A percentile compares a stretch with the other conserved stretches of the same genome.
Conservation (phyloP, 2,113 vertebrate genomes). For the Mystacornis crossleyi region DNA sequence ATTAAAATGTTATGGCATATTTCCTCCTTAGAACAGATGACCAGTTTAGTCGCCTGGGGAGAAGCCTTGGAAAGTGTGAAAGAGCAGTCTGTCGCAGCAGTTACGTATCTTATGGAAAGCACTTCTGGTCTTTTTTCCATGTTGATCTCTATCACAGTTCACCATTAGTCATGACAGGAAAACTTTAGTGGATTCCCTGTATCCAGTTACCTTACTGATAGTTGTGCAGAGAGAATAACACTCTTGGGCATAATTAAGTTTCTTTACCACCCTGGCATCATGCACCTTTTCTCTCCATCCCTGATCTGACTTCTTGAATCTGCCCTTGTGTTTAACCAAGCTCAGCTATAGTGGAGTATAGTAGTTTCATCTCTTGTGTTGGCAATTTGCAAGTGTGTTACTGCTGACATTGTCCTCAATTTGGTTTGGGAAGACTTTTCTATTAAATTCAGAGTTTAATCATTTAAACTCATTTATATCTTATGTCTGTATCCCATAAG, state of each 20-base stretch:
- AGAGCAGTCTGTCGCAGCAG: not conserved
- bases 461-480: not conserved
- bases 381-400: not conserved
- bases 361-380: not conserved
- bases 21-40: constrained; percentile 37
- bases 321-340: not conserved
- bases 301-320: not conserved
- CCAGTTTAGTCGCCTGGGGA: constrained; percentile 11
- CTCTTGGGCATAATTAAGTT: not conserved
- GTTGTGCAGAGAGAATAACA: not conserved
- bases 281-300: not conserved
- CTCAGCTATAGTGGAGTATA: not conserved
- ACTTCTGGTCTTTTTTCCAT: not conserved
- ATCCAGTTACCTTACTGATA: not conserved
- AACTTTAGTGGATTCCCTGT: not conserved
- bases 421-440: not conserved
- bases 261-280: not conserved
- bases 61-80: constrained; percentile 21
- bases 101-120: not conserved
- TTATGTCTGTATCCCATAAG: not conserved
- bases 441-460: not conserved
- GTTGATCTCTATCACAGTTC: not conserved
- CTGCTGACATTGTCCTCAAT: not conserved
- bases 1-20: constrained; percentile 1
- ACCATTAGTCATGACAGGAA: not conserved